Evolutionary conservation across 2,888 invertebrate genomes (phyloP), one percentile per base, ranked within the genome.

Genomic region (Spisula subtruncata): DNA sequence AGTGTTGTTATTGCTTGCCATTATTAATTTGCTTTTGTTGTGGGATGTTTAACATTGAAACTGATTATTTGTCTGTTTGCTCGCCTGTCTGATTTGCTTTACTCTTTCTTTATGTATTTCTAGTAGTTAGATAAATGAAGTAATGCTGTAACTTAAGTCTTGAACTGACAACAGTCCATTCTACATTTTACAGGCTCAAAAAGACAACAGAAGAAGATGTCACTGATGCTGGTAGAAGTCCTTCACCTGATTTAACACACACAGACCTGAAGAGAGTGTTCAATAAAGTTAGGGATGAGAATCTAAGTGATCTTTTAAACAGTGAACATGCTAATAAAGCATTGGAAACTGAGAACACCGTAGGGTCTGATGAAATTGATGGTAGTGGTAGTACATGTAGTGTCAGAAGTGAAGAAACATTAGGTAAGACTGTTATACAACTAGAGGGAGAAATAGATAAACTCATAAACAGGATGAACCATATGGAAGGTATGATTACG

Each of bases 201-300:
- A 75, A 35, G 75, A 10, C 84, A 66, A 82, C 85, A 29, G 90
- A 90, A 14, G 90, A 88, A 20, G 86, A 83, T 16, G 80, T 48
- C n/a, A 56, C 54, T 20, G 84, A 81, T 32, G 12, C 48, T 2
- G n/a, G 46, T n/a, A 79, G 51, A 20, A 80, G 46, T 41, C 25
- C 89, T 66, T 79, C 71, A 14, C 84, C 83, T 29, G 88, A 89
- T 46, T 79, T 85, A 29, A 83, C 88, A 0, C 86, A 88, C 14
- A 86, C 82, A 51, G 89, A 91, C 25, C 80, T 90, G 4, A 88
- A 91, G 14, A 75, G 83, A n/a, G 86, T 89, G 16, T 86, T 88
- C 41, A 89, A 93, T 48, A 90, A 90, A 81, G 89, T 91, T n/a
- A 88, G 88, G 75, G 89, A 91, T 32, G 91, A 93, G 81, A 89